These are phyloP conservation scores for Clarias laeviceps DNA, from an alignment of 2,797 vertebrate genomes.

Conservation along the genomic window DNA sequence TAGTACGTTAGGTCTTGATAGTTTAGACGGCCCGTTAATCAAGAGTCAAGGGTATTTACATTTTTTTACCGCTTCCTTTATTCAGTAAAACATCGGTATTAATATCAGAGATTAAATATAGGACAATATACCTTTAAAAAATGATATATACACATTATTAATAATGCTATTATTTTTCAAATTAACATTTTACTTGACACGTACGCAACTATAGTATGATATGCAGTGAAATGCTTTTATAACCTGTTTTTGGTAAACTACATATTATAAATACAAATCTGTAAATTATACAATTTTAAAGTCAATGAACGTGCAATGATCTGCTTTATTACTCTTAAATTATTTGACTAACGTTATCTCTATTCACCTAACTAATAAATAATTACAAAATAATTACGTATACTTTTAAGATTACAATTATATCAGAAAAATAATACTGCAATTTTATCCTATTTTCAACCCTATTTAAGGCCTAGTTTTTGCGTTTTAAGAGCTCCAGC, in stretches of 20 bases:
- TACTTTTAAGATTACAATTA: background rate
- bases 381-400: background rate
- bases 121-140: background rate
- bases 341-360: background rate
- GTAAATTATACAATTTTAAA: background rate
- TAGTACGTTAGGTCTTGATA: background rate
- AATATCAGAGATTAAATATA: background rate
- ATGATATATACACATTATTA: background rate
- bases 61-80: background rate
- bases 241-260: background rate
- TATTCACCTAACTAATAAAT: background rate
- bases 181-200: background rate
- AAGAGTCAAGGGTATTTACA: background rate
- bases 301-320: background rate
- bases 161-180: background rate
- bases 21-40: background rate
- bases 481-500: background rate
- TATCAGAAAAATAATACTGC: background rate
- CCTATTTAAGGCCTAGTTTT: background rate
- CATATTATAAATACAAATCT: background rate
- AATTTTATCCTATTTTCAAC: background rate
- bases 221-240: too few relatives aligned
- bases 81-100: background rate
- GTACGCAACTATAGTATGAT: too few relatives aligned
- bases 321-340: background rate